These are phyloP conservation scores for Haliclona indistincta DNA, from an alignment of 37 sponge, comb jelly and placozoan genomes.

Conservation along the genomic window DNA sequence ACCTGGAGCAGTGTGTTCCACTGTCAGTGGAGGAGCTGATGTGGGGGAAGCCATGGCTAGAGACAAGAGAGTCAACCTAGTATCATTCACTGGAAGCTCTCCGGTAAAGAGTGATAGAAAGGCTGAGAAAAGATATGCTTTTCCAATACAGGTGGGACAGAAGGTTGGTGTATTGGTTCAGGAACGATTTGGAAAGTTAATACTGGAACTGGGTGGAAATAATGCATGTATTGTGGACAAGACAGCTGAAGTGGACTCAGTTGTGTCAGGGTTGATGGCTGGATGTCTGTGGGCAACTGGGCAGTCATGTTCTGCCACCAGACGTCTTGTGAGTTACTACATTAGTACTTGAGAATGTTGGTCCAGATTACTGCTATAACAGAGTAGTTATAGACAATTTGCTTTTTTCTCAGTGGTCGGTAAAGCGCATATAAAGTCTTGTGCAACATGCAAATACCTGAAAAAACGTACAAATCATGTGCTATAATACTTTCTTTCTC, in stretches of 20 bases:
- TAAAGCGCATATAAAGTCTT: too few species aligned
- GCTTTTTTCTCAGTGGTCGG: too few species aligned
- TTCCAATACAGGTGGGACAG: constrained; percentile 65
- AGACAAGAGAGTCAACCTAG: constrained; percentile 81
- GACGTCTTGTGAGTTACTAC: constrained; percentile 72
- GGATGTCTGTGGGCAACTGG: constrained; percentile 95
- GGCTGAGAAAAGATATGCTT: too few species aligned
- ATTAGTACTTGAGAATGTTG: neutral
- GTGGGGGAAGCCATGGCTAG: constrained; percentile 90
- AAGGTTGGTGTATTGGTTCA: constrained; percentile 86
- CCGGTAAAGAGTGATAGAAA: constrained; percentile 23
- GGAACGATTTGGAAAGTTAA: constrained; percentile 83
- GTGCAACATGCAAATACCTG: too few species aligned
- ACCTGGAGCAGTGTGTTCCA: constrained; percentile 76
- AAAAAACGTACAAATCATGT: too few species aligned
- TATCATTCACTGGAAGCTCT: constrained; percentile 98
- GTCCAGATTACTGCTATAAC: too few species aligned
- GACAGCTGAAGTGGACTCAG: constrained; percentile 93
- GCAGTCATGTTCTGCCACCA: constrained; percentile 96
- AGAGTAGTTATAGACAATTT: too few species aligned
- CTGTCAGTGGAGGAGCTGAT: constrained; percentile 92
- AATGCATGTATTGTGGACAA: constrained; percentile 93
- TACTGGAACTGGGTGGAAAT: constrained; percentile 98
- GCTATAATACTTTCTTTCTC: too few species aligned
- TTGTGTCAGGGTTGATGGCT: constrained; percentile 79